Percentiles rank a stretch among this genome's conserved stretches.
Evolutionary conservation across 2,888 invertebrate genomes (phyloP).

Genomic region (Thelaira solivaga): DNA sequence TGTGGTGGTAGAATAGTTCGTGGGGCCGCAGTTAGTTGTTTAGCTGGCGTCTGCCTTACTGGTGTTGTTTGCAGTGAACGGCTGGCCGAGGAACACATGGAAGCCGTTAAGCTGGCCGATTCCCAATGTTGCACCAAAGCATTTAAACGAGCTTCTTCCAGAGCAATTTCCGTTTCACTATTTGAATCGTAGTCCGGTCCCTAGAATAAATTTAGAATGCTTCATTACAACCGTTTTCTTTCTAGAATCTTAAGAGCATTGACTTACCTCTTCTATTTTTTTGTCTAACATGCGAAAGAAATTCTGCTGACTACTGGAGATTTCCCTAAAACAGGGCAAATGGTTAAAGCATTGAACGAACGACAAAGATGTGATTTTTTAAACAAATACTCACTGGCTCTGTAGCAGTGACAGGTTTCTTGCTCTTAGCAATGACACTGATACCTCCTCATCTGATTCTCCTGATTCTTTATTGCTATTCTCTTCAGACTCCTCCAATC

Average conservation of each 20-base stretch:
- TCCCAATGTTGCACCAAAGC: constrained; percentile 87
- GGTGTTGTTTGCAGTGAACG: constrained; percentile 79
- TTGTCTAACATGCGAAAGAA: constrained; percentile 96
- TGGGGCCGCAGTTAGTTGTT: constrained; percentile 65
- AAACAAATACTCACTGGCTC: constrained; percentile 78
- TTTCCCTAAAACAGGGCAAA: constrained; percentile 82
- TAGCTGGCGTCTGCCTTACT: constrained; percentile 76
- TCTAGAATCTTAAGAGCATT: not conserved
- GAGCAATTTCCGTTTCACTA: constrained; percentile 85
- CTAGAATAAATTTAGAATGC: constrained; percentile 75
- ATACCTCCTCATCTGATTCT: constrained; percentile 76
- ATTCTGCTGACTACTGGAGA: constrained; percentile 92
- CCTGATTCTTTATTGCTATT: constrained; percentile 74
- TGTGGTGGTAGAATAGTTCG: constrained; percentile 67
- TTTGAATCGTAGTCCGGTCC: constrained; percentile 89
- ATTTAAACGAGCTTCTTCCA: constrained; percentile 83
- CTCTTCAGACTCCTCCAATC: constrained; percentile 74
- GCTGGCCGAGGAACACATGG: constrained; percentile 78
- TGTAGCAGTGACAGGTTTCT: constrained; percentile 79
- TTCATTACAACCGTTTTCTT: not conserved
- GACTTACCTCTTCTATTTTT: constrained; percentile 89
- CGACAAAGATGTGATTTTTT: not conserved
- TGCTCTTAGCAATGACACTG: constrained; percentile 76
- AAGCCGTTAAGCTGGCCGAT: constrained; percentile 81
- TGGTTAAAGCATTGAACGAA: constrained; percentile 44